These are phyloP conservation scores for Procambarus virginalis DNA, from an alignment of 1,140 invertebrate species.

Conservation along the genomic window DNA sequence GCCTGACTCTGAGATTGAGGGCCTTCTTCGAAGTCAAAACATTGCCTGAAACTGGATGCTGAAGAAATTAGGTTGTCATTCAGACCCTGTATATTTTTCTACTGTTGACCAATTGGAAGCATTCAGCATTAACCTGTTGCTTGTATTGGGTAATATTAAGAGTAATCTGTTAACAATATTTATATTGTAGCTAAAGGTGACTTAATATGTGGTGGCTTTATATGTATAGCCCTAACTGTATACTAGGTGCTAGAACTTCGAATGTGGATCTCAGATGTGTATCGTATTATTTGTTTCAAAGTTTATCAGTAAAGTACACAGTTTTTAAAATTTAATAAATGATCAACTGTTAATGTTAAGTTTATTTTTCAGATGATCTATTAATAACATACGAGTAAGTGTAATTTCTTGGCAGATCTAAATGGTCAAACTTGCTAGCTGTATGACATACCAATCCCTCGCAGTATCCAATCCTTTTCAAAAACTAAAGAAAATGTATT, in stretches of 20 bases:
- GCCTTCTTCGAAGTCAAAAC: conserved; percentile 68
- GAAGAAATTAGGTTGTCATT: neutral
- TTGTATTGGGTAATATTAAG: neutral
- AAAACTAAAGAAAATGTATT: too few relatives aligned
- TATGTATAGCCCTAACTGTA: neutral
- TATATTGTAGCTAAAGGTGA: neutral
- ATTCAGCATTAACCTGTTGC: neutral
- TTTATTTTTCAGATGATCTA: neutral
- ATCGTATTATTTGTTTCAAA: conserved; percentile 8
- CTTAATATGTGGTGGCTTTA: neutral
- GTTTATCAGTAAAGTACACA: neutral
- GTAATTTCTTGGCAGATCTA: too few relatives aligned
- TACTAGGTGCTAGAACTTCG: neutral
- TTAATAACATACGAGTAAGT: neutral
- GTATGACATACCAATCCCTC: too few relatives aligned
- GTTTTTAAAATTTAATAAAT: neutral
- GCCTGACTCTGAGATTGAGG: conserved; percentile 69
- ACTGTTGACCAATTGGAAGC: neutral
- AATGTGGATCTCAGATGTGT: conserved; percentile 7
- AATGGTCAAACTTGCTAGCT: too few relatives aligned
- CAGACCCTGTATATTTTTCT: neutral
- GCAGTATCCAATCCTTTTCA: too few relatives aligned
- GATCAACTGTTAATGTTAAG: neutral
- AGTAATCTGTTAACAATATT: neutral
- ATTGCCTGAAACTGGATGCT: conserved; percentile 38